These are phyloP conservation scores for Volucella bombylans DNA, from an alignment of 2,888 invertebrate genomes.

Conservation along the genomic window DNA sequence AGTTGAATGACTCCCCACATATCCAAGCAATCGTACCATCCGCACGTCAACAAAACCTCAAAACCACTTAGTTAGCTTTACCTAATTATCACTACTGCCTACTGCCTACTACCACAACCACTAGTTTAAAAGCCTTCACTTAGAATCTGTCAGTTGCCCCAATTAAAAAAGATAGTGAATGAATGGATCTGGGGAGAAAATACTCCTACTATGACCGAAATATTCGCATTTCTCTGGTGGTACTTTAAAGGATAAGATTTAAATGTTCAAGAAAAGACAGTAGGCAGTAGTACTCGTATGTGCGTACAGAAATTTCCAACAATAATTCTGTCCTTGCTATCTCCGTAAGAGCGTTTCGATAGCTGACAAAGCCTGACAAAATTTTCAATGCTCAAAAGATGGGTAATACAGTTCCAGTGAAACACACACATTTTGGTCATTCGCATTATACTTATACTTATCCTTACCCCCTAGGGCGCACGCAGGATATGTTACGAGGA, in stretches of 20 bases:
- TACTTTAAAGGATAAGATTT: conserved; percentile 45
- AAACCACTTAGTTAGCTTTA: conserved; percentile 6
- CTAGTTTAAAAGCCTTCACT: background rate
- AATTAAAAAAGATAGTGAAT: conserved; percentile 44
- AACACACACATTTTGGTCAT: conserved; percentile 48
- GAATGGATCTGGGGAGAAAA: conserved; percentile 9
- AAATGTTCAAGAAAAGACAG: conserved; percentile 9
- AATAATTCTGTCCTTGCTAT: conserved; percentile 42
- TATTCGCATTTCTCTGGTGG: conserved; percentile 11
- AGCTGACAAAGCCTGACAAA: conserved; percentile 26
- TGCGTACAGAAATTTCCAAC: conserved; percentile 5
- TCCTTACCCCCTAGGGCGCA: conserved; percentile 41
- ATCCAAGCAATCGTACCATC: conserved; percentile 6
- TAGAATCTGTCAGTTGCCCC: conserved; percentile 13
- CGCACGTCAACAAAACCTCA: background rate
- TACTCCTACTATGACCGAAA: background rate
- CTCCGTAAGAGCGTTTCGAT: conserved; percentile 8
- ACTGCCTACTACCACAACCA: background rate
- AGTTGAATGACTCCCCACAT: background rate
- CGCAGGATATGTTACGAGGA: conserved; percentile 42
- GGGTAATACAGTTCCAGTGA: conserved; percentile 47
- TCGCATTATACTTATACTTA: conserved; percentile 56
- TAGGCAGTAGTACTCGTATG: background rate
- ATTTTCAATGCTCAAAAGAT: conserved; percentile 45
- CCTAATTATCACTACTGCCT: background rate